Percentiles rank a stretch among this genome's conserved stretches.
phyloP scores from a whole-genome alignment of 2,797 vertebrate genomes.

The Clarias laeviceps region DNA sequence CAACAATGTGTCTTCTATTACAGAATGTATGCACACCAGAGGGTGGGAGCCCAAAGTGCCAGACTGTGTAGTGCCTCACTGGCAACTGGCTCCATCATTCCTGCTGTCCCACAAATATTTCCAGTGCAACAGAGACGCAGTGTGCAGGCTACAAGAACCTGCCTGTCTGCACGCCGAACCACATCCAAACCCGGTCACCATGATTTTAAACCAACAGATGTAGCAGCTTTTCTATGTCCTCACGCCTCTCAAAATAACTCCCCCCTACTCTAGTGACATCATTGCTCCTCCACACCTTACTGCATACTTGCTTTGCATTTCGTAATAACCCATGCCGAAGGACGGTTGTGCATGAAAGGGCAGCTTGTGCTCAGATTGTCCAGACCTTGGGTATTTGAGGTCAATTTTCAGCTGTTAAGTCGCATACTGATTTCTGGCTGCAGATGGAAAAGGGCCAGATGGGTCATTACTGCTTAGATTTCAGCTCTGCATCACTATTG shows the following conservation, averaged over 20 bases:
- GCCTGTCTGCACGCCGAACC: slow-evolving; percentile 36
- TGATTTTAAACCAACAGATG: slow-evolving; percentile 14
- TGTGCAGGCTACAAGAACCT: slow-evolving; percentile 50
- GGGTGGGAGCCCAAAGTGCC: slow-evolving; percentile 40
- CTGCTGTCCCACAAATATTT: slow-evolving; percentile 58
- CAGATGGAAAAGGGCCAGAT: slow-evolving; percentile 6
- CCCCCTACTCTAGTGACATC: not conserved
- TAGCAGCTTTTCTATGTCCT: slow-evolving; percentile 6
- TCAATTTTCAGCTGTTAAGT: slow-evolving; percentile 20
- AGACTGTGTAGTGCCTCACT: slow-evolving; percentile 37
- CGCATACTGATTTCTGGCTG: slow-evolving; percentile 8
- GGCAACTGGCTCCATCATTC: slow-evolving; percentile 50
- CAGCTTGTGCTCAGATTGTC: not conserved
- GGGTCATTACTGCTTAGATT: slow-evolving; percentile 15
- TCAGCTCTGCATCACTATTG: not conserved
- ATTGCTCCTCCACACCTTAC: not conserved
- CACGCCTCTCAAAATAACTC: not conserved
- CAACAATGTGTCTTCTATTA: slow-evolving; percentile 51
- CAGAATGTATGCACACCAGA: slow-evolving; percentile 22
- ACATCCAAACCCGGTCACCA: slow-evolving; percentile 17
- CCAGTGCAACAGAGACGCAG: slow-evolving; percentile 54
- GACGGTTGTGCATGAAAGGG: not conserved
- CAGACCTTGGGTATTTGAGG: slow-evolving; percentile 9
- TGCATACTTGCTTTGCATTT: slow-evolving; percentile 11
- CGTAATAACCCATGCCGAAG: not conserved